Base-by-base conservation (phyloP, 2,797 vertebrate genomes). In the Sebastes oblongus region DNA sequence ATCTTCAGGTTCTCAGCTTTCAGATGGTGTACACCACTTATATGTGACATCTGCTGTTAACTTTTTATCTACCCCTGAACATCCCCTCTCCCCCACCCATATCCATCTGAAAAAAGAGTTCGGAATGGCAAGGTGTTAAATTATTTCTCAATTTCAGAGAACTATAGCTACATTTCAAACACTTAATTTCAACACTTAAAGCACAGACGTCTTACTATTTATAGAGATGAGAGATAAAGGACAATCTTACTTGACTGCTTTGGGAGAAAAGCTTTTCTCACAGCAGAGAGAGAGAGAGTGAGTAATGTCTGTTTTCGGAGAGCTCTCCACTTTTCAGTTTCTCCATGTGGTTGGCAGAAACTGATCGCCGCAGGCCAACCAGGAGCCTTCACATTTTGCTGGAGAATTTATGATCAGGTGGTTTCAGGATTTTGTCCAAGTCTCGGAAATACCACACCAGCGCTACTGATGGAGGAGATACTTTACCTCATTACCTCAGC, bases 371-470 rank as follows among this genome's bases (percentile, higher is more conserved):
- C 78, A 4, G 80, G 91, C 86, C 78, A 78, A 85, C 85, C 82
- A 56, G 74, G 80, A 92, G 87, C 87, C 72, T 82, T 88, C 83
- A 69, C 85, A 72, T 89, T 54, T 89, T 80, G 72, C 30, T 56
- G 78, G 85, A 84, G 88, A 88, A 87, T 94, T 95, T 94, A 92
- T 85, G 81, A 93, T 93, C 80, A 71, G 85, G 77, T 86, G 85
- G 88, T 89, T 93, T 94, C 46, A 78, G 68, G 84, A 87, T 89
- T 82, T 84, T 46, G 81, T 87, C 79, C 83, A 86, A 85, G 76
- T 72, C 77, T 91, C 61, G 68, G 89, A 94, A 94, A 94, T 92
- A 89, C 86, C 86, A 68, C 64, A 72, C 32, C 65, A 61, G 70
- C 54, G 71, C 88, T 88, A 69, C 90, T 80, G 86, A 92, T 80